Evolutionary conservation across 1,140 invertebrate species (phyloP).

Genomic region (Pteromalus puparum): DNA sequence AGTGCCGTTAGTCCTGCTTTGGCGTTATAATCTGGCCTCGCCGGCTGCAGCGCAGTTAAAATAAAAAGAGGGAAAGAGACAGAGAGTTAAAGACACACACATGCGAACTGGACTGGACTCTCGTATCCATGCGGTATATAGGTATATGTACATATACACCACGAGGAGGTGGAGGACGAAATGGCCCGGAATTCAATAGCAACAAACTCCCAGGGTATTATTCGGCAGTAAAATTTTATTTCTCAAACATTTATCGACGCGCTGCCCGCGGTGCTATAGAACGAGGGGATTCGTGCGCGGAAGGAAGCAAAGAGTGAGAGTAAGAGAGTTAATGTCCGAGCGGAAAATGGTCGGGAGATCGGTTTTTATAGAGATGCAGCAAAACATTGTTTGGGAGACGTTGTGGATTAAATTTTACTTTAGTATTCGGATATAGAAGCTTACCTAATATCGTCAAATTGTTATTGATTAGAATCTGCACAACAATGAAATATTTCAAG

Average conservation of each 20-base stretch:
- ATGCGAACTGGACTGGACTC: background rate
- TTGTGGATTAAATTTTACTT: no score
- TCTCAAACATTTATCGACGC: slow-evolving; percentile 71
- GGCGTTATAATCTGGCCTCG: slow-evolving; percentile 49
- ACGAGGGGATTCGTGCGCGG: background rate
- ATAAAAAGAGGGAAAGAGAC: slow-evolving; percentile 34
- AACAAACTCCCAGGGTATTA: slow-evolving; percentile 72
- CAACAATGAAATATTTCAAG: no score
- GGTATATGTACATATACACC: slow-evolving; percentile 11
- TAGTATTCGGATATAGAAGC: no score
- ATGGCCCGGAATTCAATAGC: slow-evolving; percentile 73
- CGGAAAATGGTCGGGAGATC: background rate
- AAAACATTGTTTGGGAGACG: no score
- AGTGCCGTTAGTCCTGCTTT: slow-evolving; percentile 48
- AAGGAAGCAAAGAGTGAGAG: slow-evolving; percentile 1
- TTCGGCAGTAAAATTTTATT: slow-evolving; percentile 76
- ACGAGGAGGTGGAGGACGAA: slow-evolving; percentile 50
- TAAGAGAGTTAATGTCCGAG: slow-evolving; percentile 21
- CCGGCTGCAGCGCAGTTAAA: slow-evolving; percentile 29
- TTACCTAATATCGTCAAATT: no score
- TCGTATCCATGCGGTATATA: slow-evolving; percentile 6
- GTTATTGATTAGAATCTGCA: no score
- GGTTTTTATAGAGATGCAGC: no score
- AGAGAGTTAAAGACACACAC: background rate
- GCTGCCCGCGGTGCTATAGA: slow-evolving; percentile 53